Conservation (phyloP, 1,140 invertebrate genomes). For the Macrosteles quadrilineatus region DNA sequence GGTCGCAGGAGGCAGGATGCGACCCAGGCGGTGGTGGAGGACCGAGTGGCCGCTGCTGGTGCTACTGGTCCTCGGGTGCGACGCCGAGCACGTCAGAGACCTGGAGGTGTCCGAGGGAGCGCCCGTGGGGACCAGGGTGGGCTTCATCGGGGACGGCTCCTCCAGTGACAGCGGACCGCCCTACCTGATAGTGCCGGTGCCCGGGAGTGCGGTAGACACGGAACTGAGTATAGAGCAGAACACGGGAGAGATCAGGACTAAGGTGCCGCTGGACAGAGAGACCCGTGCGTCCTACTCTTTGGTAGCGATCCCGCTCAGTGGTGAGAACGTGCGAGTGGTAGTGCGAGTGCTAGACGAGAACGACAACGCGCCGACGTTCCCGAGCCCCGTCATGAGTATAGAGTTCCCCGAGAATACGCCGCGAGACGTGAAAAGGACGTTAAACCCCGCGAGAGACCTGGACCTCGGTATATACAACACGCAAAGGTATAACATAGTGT, state of each 20-base stretch:
- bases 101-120: constrained; percentile 86
- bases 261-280: constrained; percentile 86
- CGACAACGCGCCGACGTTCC: constrained; percentile 93
- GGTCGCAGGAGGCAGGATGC: constrained; percentile 32
- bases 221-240: constrained; percentile 84
- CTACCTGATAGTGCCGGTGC: constrained; percentile 86
- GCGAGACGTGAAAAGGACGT: constrained; percentile 84
- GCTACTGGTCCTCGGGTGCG: constrained; percentile 46
- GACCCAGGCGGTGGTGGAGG: background rate
- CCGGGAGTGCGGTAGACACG: constrained; percentile 81
- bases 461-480: constrained; percentile 92
- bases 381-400: constrained; percentile 74
- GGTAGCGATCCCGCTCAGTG: constrained; percentile 83
- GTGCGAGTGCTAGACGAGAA: constrained; percentile 95
- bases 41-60: constrained; percentile 38
- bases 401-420: constrained; percentile 96
- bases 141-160: constrained; percentile 76
- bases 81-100: constrained; percentile 70
- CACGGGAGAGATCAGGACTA: constrained; percentile 89
- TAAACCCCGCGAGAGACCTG: constrained; percentile 87
- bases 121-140: constrained; percentile 81
- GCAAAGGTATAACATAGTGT: constrained; percentile 88
- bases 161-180: constrained; percentile 71
- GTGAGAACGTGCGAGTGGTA: constrained; percentile 80
- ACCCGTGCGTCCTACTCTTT: constrained; percentile 81